phyloP scores from a whole-genome alignment of 2,888 invertebrate genomes.

The Andrena marginata region DNA sequence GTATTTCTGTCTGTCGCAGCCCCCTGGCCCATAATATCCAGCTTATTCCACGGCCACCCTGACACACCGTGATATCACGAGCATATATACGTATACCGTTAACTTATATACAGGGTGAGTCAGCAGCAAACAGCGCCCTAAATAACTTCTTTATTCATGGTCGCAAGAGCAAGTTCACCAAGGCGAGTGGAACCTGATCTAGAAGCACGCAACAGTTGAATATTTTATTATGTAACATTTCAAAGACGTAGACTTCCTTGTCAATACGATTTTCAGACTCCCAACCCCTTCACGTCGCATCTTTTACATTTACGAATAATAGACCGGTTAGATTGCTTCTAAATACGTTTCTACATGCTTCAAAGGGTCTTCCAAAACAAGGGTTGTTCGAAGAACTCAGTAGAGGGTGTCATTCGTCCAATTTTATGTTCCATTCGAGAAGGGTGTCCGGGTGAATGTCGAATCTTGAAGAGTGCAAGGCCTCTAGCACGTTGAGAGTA shows the following conservation, averaged over 20 bases:
- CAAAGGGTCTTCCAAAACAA: too few species aligned
- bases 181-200: background rate
- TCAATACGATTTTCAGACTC: too few species aligned
- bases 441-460: too few species aligned
- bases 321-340: too few species aligned
- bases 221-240: background rate
- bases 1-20: slow-evolving; percentile 19
- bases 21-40: slow-evolving; percentile 29
- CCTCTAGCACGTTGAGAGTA: too few species aligned
- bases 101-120: slow-evolving; percentile 28
- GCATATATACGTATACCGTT: background rate
- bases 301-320: too few species aligned
- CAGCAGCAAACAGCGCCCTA: background rate
- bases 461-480: too few species aligned
- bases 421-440: too few species aligned
- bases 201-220: background rate
- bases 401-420: too few species aligned
- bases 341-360: too few species aligned
- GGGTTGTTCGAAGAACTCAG: too few species aligned
- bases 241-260: background rate
- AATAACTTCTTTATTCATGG: background rate
- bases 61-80: slow-evolving; percentile 40
- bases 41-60: slow-evolving; percentile 44
- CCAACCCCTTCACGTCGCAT: too few species aligned
- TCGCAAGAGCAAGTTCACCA: background rate